Evolutionary conservation across 2,888 invertebrate genomes (phyloP), one percentile per base, ranked within the genome.

Genomic region (Cremastinae sp.): DNA sequence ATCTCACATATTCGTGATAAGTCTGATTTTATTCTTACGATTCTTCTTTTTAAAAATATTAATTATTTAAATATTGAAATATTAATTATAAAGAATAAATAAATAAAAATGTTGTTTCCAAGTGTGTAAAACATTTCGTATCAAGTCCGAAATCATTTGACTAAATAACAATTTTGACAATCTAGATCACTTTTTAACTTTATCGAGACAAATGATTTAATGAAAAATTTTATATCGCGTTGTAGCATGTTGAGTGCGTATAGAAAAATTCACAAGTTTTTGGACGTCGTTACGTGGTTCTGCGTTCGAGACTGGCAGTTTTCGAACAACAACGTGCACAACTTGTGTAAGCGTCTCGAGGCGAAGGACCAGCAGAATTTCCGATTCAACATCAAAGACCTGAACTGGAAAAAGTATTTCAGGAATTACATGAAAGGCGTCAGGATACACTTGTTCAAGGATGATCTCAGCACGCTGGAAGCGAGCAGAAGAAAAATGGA

Each of bases 231-330:
- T n/a, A n/a, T n/a, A 16, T 5, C 5, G 9, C 5, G 3, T 14
- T 34, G 49, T 91, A 97, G 95, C 90, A 92, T 97, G 92, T 90
- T 95, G 79, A 94, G 93, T 81, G 92, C 95, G 58, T 97, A 97
- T 88, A 92, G 91, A 75, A 96, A 95, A 87, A 93, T 97, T 56
- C 94, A 96, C 88, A 95, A 94, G 87, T 94, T 96, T 78, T 92
- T 94, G 3, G 92, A 93, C 1, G 93, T 94, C 0, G 85, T 97
- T 18, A 91, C 93, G 0, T 96, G 94, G 87, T 98, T 98, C 90
- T 93, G 93, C 64, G 93, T 92, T 20, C 41, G 47, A 2, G 92
- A 94, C 66, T 96, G 97, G 92, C 86, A 87, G 0, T 96, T 96
- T 87, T 91, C 92, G 38, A 94, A 94, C 78, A 88, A 91, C 56